Base-by-base conservation (phyloP, 1,140 invertebrate genomes). In the Copidosoma floridanum region DNA sequence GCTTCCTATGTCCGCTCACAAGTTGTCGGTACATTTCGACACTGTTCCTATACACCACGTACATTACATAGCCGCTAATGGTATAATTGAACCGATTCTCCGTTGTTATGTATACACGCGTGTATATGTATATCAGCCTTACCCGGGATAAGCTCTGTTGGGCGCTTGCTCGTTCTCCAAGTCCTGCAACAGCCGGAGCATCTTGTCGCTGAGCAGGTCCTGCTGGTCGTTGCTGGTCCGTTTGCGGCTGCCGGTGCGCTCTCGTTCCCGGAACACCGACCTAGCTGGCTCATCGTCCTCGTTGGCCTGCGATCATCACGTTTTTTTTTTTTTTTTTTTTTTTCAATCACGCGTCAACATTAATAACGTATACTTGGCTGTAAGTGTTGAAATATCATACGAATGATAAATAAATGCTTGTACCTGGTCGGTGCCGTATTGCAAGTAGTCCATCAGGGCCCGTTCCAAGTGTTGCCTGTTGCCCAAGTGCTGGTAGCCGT, bases 211-310 rank as follows among this genome's bases (percentile, higher is more conserved):
- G 2, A 38, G 11, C 5, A 67, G 63, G 2, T 21, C 65, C 18
- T 44, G 23, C 18, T 24, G n/a, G 20, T 26, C 18, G 2, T 16
- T 16, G 1, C 10, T 26, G 29, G 24, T 55, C 24, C 52, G 66
- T 35, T 70, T 71, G 12, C 58, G 68, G 26, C 51, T 64, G 0
- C 63, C 66, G 14, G 40, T 65, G 55, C 69, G 58, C 37, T 76
- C 72, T 7, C 76, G 70, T 53, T 80, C 78, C 0, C 78, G 71
- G 24, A 80, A 78, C 18, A 66, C 64, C 0, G 76, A 78, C 0
- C 71, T 65, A 1, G 61, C 57, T 2, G 65, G 63, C 5, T 70
- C 66, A 7, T 72, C 68, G 29, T 8, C 29, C 29, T 12, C 29
- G 6, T 12, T 12, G 29, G 29, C 29, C 12, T 32, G 6, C 29